Evolutionary conservation across 37 sponge, comb jelly and placozoan species (phyloP).

Genomic region (Tethya wilhelma): DNA sequence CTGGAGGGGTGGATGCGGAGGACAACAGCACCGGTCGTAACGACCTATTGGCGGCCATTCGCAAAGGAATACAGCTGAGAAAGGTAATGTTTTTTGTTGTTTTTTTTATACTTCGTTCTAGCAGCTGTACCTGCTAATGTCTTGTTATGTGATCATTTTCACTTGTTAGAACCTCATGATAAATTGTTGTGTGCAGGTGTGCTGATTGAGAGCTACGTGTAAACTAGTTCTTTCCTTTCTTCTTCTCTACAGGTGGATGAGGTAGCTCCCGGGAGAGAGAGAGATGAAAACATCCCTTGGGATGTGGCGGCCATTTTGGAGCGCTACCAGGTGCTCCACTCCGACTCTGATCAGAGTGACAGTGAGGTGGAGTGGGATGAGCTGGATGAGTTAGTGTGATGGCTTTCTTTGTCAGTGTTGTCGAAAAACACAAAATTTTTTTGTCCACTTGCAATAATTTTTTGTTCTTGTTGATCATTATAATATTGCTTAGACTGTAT

Average conservation of each 20-base stretch:
- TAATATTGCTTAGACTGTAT: too few relatives aligned
- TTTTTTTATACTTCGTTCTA: background rate
- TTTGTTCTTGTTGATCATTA: too few relatives aligned
- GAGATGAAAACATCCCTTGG: conserved; percentile 10
- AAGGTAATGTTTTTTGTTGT: conserved; percentile 2
- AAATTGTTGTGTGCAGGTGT: too few relatives aligned
- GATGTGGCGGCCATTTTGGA: conserved; percentile 79
- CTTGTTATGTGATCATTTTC: too few relatives aligned
- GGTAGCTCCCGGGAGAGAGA: background rate
- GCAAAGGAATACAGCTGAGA: conserved; percentile 35
- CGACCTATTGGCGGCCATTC: conserved; percentile 48
- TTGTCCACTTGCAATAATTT: too few relatives aligned
- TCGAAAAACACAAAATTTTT: too few relatives aligned
- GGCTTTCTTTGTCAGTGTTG: too few relatives aligned
- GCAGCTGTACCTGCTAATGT: too few relatives aligned
- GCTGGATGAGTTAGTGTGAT: too few relatives aligned
- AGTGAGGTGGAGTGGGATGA: background rate
- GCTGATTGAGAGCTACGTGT: too few relatives aligned
- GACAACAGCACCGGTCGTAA: background rate
- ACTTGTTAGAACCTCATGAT: too few relatives aligned
- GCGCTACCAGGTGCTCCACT: conserved; percentile 13
- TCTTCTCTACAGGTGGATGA: background rate
- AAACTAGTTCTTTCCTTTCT: background rate
- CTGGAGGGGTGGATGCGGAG: conserved; percentile 5
- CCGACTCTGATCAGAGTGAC: conserved; percentile 15